phyloP scores from a whole-genome alignment of 2,797 vertebrate genomes.

The Florisuga fusca region DNA sequence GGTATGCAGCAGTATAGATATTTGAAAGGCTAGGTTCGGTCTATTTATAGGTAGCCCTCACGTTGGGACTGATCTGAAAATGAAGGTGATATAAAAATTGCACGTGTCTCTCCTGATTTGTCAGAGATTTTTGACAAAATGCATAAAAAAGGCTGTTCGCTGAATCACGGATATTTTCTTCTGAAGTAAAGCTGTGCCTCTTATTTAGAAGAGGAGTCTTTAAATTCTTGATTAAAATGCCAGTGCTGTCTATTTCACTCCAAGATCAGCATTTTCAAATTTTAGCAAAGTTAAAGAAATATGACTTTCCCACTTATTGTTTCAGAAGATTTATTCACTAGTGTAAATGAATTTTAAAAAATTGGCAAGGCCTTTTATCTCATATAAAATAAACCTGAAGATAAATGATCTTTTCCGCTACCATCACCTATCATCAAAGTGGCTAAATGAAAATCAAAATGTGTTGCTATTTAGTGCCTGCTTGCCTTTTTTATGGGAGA shows the following conservation, averaged over 20 bases:
- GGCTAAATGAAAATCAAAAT: conserved; percentile 75
- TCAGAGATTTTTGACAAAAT: conserved; percentile 51
- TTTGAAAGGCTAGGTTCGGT: conserved; percentile 72
- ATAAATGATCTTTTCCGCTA: conserved; percentile 66
- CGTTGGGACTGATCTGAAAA: conserved; percentile 65
- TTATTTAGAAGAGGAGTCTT: conserved; percentile 43
- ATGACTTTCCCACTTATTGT: conserved; percentile 69
- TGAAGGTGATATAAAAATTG: conserved; percentile 64
- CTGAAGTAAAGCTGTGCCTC: conserved; percentile 10
- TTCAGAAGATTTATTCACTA: conserved; percentile 73
- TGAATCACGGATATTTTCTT: background rate
- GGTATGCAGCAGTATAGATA: conserved; percentile 65
- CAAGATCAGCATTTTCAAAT: conserved; percentile 67
- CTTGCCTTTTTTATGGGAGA: conserved; percentile 41
- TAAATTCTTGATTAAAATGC: conserved; percentile 62
- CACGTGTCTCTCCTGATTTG: conserved; percentile 14
- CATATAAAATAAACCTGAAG: conserved; percentile 59
- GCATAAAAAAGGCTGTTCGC: background rate
- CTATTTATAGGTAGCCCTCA: conserved; percentile 79
- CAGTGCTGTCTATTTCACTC: conserved; percentile 39
- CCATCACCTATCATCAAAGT: conserved; percentile 72
- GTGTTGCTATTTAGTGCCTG: conserved; percentile 62
- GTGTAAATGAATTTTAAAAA: conserved; percentile 71
- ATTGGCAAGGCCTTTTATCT: conserved; percentile 63
- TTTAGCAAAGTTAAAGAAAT: conserved; percentile 71